Percentiles rank a stretch among this genome's conserved stretches.
Evolutionary conservation across 2,113 vertebrate genomes (phyloP).

Genomic region (Saguinus midas): DNA sequence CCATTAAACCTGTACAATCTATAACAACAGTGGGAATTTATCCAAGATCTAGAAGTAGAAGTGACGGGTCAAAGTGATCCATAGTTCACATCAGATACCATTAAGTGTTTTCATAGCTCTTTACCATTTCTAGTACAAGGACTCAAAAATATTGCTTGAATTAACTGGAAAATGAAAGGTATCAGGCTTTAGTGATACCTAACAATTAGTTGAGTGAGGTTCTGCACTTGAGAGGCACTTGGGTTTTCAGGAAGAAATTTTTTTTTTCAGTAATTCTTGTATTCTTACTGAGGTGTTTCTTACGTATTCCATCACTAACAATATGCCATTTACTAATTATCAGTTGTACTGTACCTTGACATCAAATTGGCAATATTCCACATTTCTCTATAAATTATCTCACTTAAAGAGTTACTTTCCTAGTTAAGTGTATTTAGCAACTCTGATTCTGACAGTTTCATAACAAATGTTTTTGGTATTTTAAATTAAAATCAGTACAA

Average conservation of each 20-base stretch:
- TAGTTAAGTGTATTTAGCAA: constrained; percentile 23
- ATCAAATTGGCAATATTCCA: neutral
- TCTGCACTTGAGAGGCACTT: neutral
- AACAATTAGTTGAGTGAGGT: neutral
- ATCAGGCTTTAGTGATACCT: neutral
- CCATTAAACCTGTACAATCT: neutral
- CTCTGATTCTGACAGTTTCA: neutral
- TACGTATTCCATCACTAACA: neutral
- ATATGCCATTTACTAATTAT: neutral
- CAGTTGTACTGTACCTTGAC: neutral
- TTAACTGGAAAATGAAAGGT: constrained; percentile 52
- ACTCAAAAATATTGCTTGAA: constrained; percentile 42
- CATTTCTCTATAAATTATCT: constrained; percentile 9
- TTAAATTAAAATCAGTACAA: constrained; percentile 32
- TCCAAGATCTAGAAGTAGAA: neutral
- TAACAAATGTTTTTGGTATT: constrained; percentile 1
- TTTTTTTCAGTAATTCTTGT: neutral
- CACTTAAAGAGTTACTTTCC: neutral
- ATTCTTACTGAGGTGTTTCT: neutral
- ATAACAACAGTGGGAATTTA: neutral
- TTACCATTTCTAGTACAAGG: neutral
- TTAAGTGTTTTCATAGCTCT: constrained; percentile 7
- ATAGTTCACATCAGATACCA: constrained; percentile 7
- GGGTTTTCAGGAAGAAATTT: neutral
- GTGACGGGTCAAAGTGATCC: neutral